Percentiles rank a stretch among this genome's conserved stretches.
phyloP scores from a whole-genome alignment of 2,888 invertebrate species.

The Apotomis betuletana region DNA sequence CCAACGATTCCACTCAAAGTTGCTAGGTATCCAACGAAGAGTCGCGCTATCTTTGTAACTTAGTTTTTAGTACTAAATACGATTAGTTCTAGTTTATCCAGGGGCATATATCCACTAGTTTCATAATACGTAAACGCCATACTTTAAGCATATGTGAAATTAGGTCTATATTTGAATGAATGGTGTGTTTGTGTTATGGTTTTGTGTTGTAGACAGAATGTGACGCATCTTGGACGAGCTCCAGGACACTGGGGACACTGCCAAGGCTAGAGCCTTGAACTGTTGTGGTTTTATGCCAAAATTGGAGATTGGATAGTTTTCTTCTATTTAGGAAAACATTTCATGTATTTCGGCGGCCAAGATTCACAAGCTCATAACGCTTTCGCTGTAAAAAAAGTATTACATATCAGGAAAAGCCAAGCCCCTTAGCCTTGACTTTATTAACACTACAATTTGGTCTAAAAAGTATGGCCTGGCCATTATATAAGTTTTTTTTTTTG shows the following conservation, averaged over 20 bases:
- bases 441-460: no score
- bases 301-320: slow-evolving; percentile 24
- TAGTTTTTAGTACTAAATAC: background rate
- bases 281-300: slow-evolving; percentile 38
- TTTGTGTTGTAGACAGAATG: slow-evolving; percentile 32
- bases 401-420: no score
- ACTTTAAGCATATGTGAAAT: background rate
- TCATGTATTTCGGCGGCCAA: no score
- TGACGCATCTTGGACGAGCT: slow-evolving; percentile 44
- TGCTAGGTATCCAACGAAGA: background rate
- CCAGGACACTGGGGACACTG: slow-evolving; percentile 46
- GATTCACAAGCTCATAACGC: background rate
- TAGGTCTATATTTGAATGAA: slow-evolving; percentile 13
- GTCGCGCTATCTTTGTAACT: slow-evolving; percentile 14
- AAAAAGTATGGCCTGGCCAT: no score
- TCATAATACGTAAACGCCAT: background rate
- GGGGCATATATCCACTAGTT: background rate
- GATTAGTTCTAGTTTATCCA: slow-evolving; percentile 15
- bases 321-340: background rate
- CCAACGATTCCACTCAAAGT: slow-evolving; percentile 13
- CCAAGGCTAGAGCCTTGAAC: slow-evolving; percentile 53
- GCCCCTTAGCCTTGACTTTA: no score
- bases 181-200: background rate
- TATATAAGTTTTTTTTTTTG: no score
- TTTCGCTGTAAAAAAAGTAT: no score